phyloP scores from a whole-genome alignment of 2,797 vertebrate genomes.

The Apogon talboti region DNA sequence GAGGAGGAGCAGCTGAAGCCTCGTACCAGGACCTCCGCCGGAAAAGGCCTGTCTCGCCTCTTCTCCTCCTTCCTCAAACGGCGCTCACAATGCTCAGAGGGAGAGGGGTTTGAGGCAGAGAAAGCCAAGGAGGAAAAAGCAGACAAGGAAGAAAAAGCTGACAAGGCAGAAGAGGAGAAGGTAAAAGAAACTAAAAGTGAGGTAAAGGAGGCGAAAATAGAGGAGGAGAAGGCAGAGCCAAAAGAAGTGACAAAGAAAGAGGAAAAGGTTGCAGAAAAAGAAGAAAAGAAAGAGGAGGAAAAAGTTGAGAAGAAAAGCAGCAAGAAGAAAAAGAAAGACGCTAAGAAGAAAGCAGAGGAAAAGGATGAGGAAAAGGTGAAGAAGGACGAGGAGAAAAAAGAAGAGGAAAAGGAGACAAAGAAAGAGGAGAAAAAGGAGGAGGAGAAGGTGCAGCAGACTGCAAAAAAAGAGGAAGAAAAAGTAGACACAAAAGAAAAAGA shows the following conservation, averaged over 20 bases:
- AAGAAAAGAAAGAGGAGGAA: conserved; percentile 64
- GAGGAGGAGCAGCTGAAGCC: conserved; percentile 88
- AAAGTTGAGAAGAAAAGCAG: conserved; percentile 66
- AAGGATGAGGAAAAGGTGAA: conserved; percentile 50
- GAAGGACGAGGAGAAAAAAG: conserved; percentile 15
- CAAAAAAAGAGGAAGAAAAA: conserved; percentile 12
- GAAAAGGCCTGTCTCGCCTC: conserved; percentile 90
- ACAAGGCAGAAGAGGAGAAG: conserved; percentile 60
- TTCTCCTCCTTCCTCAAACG: conserved; percentile 93
- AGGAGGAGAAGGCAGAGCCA: conserved; percentile 48
- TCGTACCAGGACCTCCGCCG: conserved; percentile 84
- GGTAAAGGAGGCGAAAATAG: conserved; percentile 56
- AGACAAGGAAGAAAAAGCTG: conserved; percentile 72
- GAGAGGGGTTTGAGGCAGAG: conserved; percentile 84
- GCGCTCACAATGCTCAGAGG: conserved; percentile 91
- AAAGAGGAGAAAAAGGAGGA: conserved; percentile 5
- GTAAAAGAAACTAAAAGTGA: conserved; percentile 63
- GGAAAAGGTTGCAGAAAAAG: conserved; percentile 51
- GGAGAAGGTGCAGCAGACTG: neutral
- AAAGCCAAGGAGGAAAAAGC: conserved; percentile 79
- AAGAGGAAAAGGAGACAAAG: conserved; percentile 7
- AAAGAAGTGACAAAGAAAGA: conserved; percentile 62
- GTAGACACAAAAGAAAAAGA: conserved; percentile 54
- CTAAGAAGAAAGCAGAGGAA: conserved; percentile 64
- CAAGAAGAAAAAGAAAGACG: conserved; percentile 73